phyloP scores from a whole-genome alignment of 2,888 invertebrate species.

The Chironomus riparius region DNA sequence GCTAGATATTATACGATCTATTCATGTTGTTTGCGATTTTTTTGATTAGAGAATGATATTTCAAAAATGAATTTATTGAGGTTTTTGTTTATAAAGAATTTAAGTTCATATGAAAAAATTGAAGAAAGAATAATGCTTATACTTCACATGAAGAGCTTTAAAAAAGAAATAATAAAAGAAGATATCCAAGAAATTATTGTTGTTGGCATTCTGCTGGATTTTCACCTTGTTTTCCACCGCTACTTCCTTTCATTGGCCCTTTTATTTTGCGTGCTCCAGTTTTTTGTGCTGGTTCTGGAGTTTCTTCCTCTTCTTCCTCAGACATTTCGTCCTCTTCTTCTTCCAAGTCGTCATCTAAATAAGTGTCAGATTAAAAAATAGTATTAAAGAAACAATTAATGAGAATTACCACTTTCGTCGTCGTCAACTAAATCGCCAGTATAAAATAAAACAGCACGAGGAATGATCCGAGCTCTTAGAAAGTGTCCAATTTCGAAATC shows the following conservation, averaged over 20 bases:
- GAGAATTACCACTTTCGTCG: conserved; percentile 54
- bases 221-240: background rate
- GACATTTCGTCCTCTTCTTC: conserved; percentile 45
- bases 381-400: no score
- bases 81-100: no score
- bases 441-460: conserved; percentile 93
- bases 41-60: no score
- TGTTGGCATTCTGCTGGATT: conserved; percentile 62
- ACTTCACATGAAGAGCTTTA: background rate
- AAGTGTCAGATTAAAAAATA: no score
- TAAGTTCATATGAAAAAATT: no score
- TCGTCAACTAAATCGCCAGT: conserved; percentile 84
- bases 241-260: background rate
- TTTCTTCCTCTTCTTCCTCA: conserved; percentile 32
- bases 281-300: conserved; percentile 35
- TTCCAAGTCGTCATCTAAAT: conserved; percentile 41
- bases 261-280: conserved; percentile 12
- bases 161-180: background rate
- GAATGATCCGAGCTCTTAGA: conserved; percentile 90
- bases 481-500: conserved; percentile 99
- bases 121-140: no score
- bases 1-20: no score
- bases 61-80: no score
- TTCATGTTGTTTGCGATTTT: no score
- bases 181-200: conserved; percentile 46